Evolutionary conservation across 2,797 vertebrate species (phyloP), one percentile per base, ranked within the genome.

Genomic region (Carduelis carduelis): DNA sequence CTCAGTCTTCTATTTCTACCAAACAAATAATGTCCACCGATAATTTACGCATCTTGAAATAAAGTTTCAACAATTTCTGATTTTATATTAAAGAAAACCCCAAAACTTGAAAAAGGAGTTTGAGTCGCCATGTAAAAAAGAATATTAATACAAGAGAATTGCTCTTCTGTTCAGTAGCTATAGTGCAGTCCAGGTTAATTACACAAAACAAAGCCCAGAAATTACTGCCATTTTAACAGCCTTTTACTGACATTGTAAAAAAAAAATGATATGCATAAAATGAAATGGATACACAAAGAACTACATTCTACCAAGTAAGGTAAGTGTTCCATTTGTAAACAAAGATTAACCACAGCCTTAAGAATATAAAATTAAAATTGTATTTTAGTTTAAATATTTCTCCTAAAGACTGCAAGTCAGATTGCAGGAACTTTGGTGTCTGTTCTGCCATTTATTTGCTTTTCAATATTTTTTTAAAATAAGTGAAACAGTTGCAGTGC

Each of bases 111-210:
- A 80, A 89, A 75, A 43, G 43, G 8, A 76, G 37, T 35, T 82
- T 72, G 82, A 93, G 28, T 88, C 21, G 19, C 9, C 41, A 43
- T 44, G 52, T 90, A 49, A 89, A 72, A 53, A 78, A 64, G 12
- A 96, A 23, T 56, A 27, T 63, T 90, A 94, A 83, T 85, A 65
- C n/a, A 83, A 96, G 66, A 96, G 69, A 96, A 95, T 20, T 71
- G 57, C 34, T 95, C 39, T 83, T 93, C 50, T 55, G 18, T 81
- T 93, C 19, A 81, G 37, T 66, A 91, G 87, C 22, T 96, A 53
- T 91, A 91, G 30, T 86, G 70, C 88, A 97, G 90, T 96, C 90
- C 95, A 95, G 27, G 79, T 82, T 97, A 97, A 97, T 94, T 96
- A 95, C 21, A 95, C 3, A 68, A 68, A 97, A 97, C 86, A 96